These are phyloP conservation scores for Trissonchulus latispiculum DNA, from an alignment of 2,888 invertebrate genomes.

Conservation along the genomic window DNA sequence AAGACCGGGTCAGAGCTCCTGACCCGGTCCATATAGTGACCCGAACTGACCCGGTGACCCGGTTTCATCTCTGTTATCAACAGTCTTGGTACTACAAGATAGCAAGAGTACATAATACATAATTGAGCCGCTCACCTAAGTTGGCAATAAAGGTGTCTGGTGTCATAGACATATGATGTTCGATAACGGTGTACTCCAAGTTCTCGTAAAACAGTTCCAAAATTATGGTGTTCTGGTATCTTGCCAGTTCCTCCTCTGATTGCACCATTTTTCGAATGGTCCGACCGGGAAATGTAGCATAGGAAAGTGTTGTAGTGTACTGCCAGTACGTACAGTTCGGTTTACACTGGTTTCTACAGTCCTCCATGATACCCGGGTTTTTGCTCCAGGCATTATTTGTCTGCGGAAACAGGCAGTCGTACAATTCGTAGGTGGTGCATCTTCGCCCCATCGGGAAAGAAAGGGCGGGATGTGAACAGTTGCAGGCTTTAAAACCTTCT, in stretches of 20 bases:
- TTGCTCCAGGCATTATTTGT: background rate
- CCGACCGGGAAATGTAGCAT: background rate
- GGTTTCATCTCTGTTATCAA: no score
- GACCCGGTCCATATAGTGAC: no score
- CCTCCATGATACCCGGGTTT: background rate
- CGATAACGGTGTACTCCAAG: background rate
- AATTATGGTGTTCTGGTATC: background rate
- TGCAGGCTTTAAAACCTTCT: background rate
- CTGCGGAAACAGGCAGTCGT: background rate
- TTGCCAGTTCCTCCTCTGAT: background rate
- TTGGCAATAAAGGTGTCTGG: background rate
- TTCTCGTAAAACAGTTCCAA: background rate
- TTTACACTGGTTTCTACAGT: background rate
- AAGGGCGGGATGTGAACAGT: slow-evolving; percentile 1
- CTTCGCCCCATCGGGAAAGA: background rate
- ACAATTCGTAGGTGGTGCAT: background rate
- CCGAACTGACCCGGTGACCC: no score
- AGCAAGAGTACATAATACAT: no score
- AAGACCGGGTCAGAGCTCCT: no score
- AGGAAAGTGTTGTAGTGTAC: background rate
- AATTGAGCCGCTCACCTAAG: background rate
- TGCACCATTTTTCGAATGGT: background rate
- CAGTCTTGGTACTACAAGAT: no score
- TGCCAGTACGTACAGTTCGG: background rate
- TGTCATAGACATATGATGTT: background rate